Evolutionary conservation across 2,113 vertebrate species (phyloP), one percentile per base, ranked within the genome.

Genomic region (Litocranius walleri): DNA sequence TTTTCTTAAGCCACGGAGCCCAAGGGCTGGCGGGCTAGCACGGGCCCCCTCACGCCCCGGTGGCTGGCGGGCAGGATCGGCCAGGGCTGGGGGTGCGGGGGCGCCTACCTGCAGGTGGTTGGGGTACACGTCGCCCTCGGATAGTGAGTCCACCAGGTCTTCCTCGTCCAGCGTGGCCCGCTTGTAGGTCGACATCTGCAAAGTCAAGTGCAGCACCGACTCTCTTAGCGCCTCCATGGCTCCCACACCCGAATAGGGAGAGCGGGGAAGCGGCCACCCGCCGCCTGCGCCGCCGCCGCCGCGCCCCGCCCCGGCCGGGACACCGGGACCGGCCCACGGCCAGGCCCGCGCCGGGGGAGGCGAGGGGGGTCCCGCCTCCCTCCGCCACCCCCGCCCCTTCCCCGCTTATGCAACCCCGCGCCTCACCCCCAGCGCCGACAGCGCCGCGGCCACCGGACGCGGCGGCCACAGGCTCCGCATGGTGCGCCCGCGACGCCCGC

Each of bases 121-220:
- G 21, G 99, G 99, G 98, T 99, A 99, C 57, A 99, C 97, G 29
- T 99, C 99, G 0, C 98, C 88, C 6, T 99, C 99, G 1, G 98
- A 96, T 9, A 99, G 97, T 21, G 99, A 99, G 88, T 99, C 99
- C 98, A 99, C 98, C 97, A 99, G 98, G 50, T 99, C 99, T 96
- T 99, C 99, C 6, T 99, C 99, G 0, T 99, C 99, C 98, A 99
- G 97, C 0, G 99, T 99, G 0, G 99, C 99, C 89, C 99, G 98
- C 97, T 99, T 99, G 98, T 99, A 99, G 7, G 99, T 98, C 19
- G 99, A 99, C 99, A 99, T 99, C 99, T 99, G 99, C 97, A 98
- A 99, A 90, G 99, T 97, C 98, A 99, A 99, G 98, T 99, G 99
- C 90, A 99, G 98, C 98, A 99, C 95, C 14, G 99, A 99, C 92